Conservation (phyloP, 92 coral and sea anemone genomes). For the Actinernus sp. region DNA sequence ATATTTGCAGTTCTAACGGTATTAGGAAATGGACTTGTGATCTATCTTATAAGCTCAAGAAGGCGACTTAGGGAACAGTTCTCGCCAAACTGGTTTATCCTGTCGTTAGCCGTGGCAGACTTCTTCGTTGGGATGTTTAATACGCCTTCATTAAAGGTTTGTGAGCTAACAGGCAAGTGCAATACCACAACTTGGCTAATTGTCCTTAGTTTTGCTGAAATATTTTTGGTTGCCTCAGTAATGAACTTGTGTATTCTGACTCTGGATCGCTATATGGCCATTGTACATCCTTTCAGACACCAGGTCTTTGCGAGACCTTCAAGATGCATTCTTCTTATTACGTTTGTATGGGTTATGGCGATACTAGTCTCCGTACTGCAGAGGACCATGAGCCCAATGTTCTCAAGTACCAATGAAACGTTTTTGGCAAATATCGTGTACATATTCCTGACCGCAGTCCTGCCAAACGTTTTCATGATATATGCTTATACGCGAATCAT, state of each 20-base stretch:
- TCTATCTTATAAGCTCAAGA: background rate
- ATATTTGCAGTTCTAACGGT: background rate
- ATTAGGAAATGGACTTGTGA: background rate
- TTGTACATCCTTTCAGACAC: background rate
- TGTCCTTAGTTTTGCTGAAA: background rate
- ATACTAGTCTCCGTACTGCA: background rate
- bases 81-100: background rate
- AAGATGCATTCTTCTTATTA: background rate
- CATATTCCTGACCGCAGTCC: background rate
- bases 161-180: background rate
- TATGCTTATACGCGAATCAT: background rate
- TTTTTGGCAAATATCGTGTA: background rate
- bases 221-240: background rate
- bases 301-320: background rate
- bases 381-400: background rate
- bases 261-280: conserved; percentile 1
- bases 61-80: background rate
- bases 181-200: background rate
- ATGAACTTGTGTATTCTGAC: background rate
- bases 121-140: background rate
- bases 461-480: background rate
- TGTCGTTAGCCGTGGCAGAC: background rate
- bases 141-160: background rate
- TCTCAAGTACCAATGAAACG: background rate
- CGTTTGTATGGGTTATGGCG: background rate